Percentiles rank a stretch among this genome's conserved stretches.
These are phyloP conservation scores for Scaptomyza cyrtandrae DNA, from an alignment of 2,888 invertebrate species.

Conservation along the genomic window DNA sequence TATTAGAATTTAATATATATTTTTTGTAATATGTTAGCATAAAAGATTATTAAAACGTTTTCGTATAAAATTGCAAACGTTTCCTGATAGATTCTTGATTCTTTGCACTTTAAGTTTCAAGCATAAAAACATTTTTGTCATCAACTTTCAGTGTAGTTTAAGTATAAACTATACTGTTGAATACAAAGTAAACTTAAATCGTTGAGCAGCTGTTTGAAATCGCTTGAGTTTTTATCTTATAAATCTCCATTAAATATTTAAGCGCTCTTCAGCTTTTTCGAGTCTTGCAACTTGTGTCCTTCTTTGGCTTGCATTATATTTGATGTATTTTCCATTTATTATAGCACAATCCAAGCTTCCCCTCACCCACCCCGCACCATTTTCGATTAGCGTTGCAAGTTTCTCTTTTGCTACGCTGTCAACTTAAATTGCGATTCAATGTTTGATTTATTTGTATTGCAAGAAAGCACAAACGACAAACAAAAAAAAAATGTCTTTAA, in stretches of 20 bases:
- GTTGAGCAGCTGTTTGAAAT: neutral
- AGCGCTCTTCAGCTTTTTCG: conserved; percentile 15
- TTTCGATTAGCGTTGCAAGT: neutral
- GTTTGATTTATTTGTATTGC: conserved; percentile 49
- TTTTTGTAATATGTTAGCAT: no score
- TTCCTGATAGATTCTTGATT: neutral
- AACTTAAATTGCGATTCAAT: conserved; percentile 39
- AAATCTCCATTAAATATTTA: conserved; percentile 19
- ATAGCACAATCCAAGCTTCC: neutral
- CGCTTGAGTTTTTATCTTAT: neutral
- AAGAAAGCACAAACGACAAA: no score
- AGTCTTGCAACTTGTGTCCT: conserved; percentile 36
- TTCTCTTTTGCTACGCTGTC: conserved; percentile 13
- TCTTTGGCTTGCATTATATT: conserved; percentile 47
- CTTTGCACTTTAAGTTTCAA: neutral
- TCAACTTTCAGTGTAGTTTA: neutral
- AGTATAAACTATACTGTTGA: neutral
- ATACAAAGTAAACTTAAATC: conserved; percentile 9
- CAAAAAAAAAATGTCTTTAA: conserved; percentile 37
- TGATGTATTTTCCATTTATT: conserved; percentile 55
- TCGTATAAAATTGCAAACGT: neutral
- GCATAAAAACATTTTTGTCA: neutral
- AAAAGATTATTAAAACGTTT: no score
- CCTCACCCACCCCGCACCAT: neutral
- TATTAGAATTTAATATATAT: no score